Evolutionary conservation across 1,140 invertebrate genomes (phyloP), one percentile per base, ranked within the genome.

Genomic region (Argopecten irradians): DNA sequence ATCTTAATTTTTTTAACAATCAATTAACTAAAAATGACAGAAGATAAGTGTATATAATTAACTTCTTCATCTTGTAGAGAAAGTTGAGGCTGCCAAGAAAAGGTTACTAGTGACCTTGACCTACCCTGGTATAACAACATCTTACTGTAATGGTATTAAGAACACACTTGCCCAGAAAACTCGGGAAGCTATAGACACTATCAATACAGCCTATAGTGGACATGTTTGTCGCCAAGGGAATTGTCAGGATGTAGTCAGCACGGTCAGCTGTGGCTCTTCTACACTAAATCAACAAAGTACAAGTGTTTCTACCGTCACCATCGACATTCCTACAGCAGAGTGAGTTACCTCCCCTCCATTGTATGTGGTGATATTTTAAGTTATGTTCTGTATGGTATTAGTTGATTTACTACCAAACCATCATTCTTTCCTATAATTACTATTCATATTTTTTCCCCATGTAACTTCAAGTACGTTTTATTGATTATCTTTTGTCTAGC

Each of bases 201-300:
- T 91, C 16, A 83, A 90, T 46, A 41, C 36, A 34, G 46, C 28
- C 1, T 89, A 86, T 84, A 34, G 35, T 11, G 43, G 55, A 33
- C 33, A 87, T 8, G 39, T 91, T 0, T 93, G 92, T 89, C 19
- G 84, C 32, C 16, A 85, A 5, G 1, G 46, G 3, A 41, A 88
- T 32, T 93, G 92, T 88, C 19, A 35, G 39, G 90, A 92, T 86
- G 84, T 93, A 3, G 82, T 19, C 9, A 43, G 90, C 28, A 41
- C 71, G 11, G 88, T 92, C 5, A 89, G 19, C 35, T 92, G 91
- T 90, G 32, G 28, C 5, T 28, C 41, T 9, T 11, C 35, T 0
- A 87, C 41, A 3, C 34, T 16, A 8, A 39, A 11, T 39, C 19
- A 34, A 71, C 22, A 83, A 41, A 19, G 39, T 14, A 71, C n/a